Base-by-base conservation (phyloP, 1,140 invertebrate species). In the Zaprionus davidi region DNA sequence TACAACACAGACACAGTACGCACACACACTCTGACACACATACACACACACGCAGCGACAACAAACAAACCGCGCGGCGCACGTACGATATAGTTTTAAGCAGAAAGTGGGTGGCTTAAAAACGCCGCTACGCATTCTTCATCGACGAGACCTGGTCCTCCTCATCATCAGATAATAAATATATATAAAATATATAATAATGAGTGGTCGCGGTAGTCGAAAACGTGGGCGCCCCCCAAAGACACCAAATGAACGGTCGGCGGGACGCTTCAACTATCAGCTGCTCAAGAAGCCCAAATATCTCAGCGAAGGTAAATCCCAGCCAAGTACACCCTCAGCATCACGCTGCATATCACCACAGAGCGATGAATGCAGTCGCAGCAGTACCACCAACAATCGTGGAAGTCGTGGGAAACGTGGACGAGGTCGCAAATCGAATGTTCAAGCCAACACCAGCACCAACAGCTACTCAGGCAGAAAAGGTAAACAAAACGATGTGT, bases 281-380 rank as follows among this genome's bases (percentile, higher is more conserved):
- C 94, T 97, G 91, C 94, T 98, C 92, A 98, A 98, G 93, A 98
- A 98, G 93, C 97, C 97, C 9, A 98, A 97, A 94, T 98, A 98
- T 93, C 94, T 97, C 82, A 94, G 95, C 93, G 95, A 95, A 86
- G 96, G 96, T 13, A 90, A 92, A 77, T 90, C 90, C 31, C 94
- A 96, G 81, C 94, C 95, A 20, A 96, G 96, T 85, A 97, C 97
- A 11, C 97, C 97, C 11, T 96, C 95, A 12, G 95, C 95, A 5
- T 97, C 96, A 4, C 94, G 96, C 11, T 91, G 95, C 95, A 38
- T 95, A 95, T 36, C 96, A 9, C 96, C 96, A 3, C 95, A 95
- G 44, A 96, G 95, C 87, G 96, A 96, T 88, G 94, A 94, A 56
- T 82, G 85, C 63, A 94, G 94, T 92, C 94, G 96, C 64, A 96